phyloP scores from a whole-genome alignment of 2,113 vertebrate genomes.

The Brachyhypopomus occidentalis region DNA sequence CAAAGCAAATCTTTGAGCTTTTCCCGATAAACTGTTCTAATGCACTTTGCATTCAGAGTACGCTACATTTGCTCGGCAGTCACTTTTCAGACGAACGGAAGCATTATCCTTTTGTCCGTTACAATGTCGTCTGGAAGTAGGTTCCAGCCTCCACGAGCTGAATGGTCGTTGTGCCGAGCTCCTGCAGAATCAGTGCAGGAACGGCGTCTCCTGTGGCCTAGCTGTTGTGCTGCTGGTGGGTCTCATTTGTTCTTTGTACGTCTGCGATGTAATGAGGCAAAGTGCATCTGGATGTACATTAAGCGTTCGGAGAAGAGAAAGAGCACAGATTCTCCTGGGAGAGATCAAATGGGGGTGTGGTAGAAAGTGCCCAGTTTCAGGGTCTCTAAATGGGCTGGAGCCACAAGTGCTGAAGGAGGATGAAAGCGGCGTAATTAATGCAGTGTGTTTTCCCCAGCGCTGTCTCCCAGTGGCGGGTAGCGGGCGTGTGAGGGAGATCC shows the following conservation, averaged over 20 bases:
- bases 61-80: constrained; percentile 4
- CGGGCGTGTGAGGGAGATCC: too few relatives aligned
- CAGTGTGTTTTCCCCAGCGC: constrained; percentile 20
- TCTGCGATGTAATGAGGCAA: constrained; percentile 47
- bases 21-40: neutral
- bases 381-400: constrained; percentile 44
- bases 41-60: constrained; percentile 11
- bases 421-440: constrained; percentile 52
- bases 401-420: constrained; percentile 40
- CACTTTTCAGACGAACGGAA: neutral
- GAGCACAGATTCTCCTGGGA: constrained; percentile 45
- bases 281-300: constrained; percentile 48
- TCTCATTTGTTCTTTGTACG: constrained; percentile 55
- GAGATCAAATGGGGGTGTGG: constrained; percentile 58
- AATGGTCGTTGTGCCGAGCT: constrained; percentile 63
- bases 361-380: constrained; percentile 46
- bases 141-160: constrained; percentile 67
- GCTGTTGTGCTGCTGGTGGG: constrained; percentile 26
- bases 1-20: neutral
- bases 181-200: constrained; percentile 60
- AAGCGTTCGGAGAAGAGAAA: constrained; percentile 42
- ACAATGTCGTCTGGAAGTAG: constrained; percentile 56
- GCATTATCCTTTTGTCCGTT: neutral
- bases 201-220: constrained; percentile 47
- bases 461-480: neutral